A percentile compares a stretch with the other conserved stretches of the same genome.
Evolutionary conservation across 2,113 vertebrate genomes (phyloP).

Genomic region (Paramisgurnus dabryanus): DNA sequence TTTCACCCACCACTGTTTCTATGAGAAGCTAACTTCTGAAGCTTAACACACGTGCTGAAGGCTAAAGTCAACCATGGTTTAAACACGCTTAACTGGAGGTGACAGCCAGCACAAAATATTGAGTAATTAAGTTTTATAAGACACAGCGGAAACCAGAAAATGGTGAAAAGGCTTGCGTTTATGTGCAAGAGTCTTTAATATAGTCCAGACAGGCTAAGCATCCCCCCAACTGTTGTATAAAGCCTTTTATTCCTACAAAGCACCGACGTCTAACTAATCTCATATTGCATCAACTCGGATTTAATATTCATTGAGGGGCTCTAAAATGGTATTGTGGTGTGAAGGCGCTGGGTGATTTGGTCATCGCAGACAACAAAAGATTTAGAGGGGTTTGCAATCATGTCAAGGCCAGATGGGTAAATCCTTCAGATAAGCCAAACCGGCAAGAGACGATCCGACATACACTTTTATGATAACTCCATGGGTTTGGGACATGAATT

Average conservation of each 20-base stretch:
- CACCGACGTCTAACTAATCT: slow-evolving; percentile 15
- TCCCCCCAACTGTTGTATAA: neutral
- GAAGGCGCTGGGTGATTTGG: slow-evolving; percentile 13
- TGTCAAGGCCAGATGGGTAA: slow-evolving; percentile 34
- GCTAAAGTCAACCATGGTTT: slow-evolving; percentile 44
- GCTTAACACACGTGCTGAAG: slow-evolving; percentile 37
- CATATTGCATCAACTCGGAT: slow-evolving; percentile 16
- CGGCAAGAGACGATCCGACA: slow-evolving; percentile 28
- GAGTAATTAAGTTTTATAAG: slow-evolving; percentile 52
- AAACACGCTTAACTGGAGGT: slow-evolving; percentile 44
- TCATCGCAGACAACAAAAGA: slow-evolving; percentile 18
- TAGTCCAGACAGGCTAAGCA: neutral
- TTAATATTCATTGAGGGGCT: slow-evolving; percentile 17
- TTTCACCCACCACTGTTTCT: neutral
- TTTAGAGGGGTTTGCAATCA: slow-evolving; percentile 27
- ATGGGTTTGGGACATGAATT: slow-evolving; percentile 3
- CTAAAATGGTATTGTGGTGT: neutral
- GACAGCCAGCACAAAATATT: slow-evolving; percentile 47
- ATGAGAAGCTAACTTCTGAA: slow-evolving; percentile 27
- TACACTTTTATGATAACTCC: slow-evolving; percentile 34
- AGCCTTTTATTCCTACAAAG: neutral
- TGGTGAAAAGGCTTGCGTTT: neutral
- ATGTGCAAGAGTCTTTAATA: neutral
- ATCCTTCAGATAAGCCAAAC: slow-evolving; percentile 32
- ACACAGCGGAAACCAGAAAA: neutral